Percentiles rank a stretch among this genome's conserved stretches.
Evolutionary conservation across 2,113 vertebrate genomes (phyloP).

Genomic region (Salvelinus sp.): DNA sequence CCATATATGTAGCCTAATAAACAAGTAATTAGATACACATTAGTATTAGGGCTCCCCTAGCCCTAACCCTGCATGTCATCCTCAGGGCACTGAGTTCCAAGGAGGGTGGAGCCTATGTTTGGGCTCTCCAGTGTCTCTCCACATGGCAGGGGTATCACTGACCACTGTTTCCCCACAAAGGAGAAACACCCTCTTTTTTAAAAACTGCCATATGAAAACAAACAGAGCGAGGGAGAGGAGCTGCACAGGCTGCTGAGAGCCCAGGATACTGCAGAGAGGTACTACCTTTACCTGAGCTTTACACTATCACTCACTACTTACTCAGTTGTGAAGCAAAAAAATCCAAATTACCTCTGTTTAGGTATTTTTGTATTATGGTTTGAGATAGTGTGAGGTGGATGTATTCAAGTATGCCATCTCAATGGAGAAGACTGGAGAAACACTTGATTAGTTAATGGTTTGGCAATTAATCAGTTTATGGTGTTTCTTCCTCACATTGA

Average conservation of each 20-base stretch:
- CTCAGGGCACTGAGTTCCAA: constrained; percentile 27
- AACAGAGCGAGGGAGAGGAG: constrained; percentile 9
- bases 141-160: constrained; percentile 37
- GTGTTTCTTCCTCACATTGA: background rate
- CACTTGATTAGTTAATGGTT: too few species aligned
- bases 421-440: background rate
- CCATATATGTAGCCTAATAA: too few species aligned
- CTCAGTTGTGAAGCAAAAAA: background rate
- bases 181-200: background rate
- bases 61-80: background rate
- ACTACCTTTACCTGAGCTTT: background rate
- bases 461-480: background rate
- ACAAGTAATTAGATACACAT: too few species aligned
- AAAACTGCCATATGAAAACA: constrained; percentile 32
- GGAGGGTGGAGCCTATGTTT: constrained; percentile 33
- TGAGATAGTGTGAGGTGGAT: background rate
- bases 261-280: constrained; percentile 6
- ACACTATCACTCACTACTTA: constrained; percentile 2
- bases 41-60: background rate
- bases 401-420: background rate
- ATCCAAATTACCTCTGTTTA: background rate
- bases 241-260: constrained; percentile 2
- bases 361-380: background rate
- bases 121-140: constrained; percentile 2
- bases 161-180: constrained; percentile 32